Conservation (phyloP, 2,888 invertebrate genomes). For the Ormyrus pomaceus region DNA sequence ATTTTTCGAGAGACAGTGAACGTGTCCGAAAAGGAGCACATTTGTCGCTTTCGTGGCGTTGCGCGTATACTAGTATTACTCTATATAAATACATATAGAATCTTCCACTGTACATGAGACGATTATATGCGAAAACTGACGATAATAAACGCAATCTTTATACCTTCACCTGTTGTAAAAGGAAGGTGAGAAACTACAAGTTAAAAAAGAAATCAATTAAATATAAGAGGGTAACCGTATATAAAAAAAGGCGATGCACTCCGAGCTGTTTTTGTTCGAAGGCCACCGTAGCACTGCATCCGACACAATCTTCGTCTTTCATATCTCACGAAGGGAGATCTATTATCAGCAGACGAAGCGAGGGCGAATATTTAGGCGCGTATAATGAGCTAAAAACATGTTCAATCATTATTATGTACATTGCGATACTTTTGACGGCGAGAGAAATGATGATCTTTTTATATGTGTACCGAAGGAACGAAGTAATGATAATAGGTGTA, state of each 20-base stretch:
- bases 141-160: conserved; percentile 35
- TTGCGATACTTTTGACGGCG: not conserved
- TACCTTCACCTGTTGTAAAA: conserved; percentile 1
- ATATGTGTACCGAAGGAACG: conserved; percentile 9
- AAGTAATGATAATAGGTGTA: conserved; percentile 12
- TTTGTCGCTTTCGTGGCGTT: conserved; percentile 19
- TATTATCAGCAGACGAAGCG: conserved; percentile 20
- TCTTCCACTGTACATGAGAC: conserved; percentile 42
- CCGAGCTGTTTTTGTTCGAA: conserved; percentile 36
- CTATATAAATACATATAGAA: conserved; percentile 25
- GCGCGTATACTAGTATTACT: not conserved
- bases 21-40: not conserved
- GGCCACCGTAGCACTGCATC: conserved; percentile 40
- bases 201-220: not conserved
- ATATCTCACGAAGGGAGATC: conserved; percentile 27
- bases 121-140: conserved; percentile 18
- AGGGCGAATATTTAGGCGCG: too few species aligned
- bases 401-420: conserved; percentile 10
- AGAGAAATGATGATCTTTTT: conserved; percentile 29
- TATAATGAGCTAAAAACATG: not conserved
- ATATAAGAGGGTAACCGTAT: not conserved
- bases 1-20: not conserved
- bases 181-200: not conserved
- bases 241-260: conserved; percentile 41
- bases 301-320: conserved; percentile 41